Conservation (phyloP, 2,888 invertebrate species). For the Sialis fuliginosa region DNA sequence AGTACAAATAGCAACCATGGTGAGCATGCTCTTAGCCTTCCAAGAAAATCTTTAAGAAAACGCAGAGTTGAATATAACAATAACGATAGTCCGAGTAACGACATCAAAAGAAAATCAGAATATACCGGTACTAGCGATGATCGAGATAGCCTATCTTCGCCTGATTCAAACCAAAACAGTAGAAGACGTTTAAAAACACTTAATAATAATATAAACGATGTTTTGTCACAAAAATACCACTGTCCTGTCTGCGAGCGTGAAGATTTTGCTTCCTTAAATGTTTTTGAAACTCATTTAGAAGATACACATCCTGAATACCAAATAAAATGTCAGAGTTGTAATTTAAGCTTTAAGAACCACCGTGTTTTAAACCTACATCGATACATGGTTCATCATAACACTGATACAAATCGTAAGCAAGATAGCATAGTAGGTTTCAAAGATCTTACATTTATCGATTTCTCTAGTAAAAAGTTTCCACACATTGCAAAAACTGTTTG, state of each 20-base stretch:
- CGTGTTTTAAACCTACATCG: conserved; percentile 54
- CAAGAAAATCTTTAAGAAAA: too few relatives aligned
- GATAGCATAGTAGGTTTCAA: conserved; percentile 46
- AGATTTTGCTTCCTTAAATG: conserved; percentile 37
- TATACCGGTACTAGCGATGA: too few relatives aligned
- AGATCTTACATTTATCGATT: conserved; percentile 62
- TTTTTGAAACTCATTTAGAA: conserved; percentile 46
- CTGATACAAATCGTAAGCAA: conserved; percentile 16
- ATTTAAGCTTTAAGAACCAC: conserved; percentile 53
- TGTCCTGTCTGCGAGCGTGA: conserved; percentile 46
- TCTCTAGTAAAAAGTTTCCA: conserved; percentile 61
- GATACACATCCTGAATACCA: conserved; percentile 45
- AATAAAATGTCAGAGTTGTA: conserved; percentile 55
- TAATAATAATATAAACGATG: too few relatives aligned
- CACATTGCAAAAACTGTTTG: conserved; percentile 57
- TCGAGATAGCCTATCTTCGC: too few relatives aligned
- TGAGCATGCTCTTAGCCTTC: too few relatives aligned
- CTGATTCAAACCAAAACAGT: too few relatives aligned
- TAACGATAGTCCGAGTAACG: too few relatives aligned
- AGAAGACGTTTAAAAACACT: too few relatives aligned
- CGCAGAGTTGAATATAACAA: too few relatives aligned
- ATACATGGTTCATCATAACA: conserved; percentile 34
- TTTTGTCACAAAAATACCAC: conserved; percentile 17
- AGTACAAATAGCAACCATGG: too few relatives aligned
- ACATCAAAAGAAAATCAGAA: too few relatives aligned